These are phyloP conservation scores for Gibbula magus DNA, from an alignment of 2,888 invertebrate genomes.

Conservation along the genomic window DNA sequence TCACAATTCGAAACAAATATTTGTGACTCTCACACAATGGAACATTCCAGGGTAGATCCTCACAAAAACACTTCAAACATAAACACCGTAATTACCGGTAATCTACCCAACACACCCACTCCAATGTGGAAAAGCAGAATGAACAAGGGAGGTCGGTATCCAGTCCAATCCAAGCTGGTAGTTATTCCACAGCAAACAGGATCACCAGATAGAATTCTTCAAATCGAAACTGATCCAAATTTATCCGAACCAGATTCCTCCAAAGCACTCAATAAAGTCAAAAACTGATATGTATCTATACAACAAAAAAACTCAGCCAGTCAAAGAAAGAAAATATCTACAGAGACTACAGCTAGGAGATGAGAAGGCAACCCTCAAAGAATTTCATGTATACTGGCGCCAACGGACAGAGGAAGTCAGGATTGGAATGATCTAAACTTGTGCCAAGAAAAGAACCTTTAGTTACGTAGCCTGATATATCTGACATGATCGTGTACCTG, in stretches of 20 bases:
- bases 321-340: background rate
- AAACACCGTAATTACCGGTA: too few relatives aligned
- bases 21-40: background rate
- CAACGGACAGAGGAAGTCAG: background rate
- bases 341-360: background rate
- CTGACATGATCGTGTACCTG: background rate
- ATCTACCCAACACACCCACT: background rate
- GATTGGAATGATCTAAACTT: background rate
- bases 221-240: background rate
- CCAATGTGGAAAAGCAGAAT: background rate
- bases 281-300: background rate
- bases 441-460: conserved; percentile 10
- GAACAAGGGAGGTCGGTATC: background rate
- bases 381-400: background rate
- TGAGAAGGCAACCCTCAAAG: background rate
- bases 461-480: background rate
- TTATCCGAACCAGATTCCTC: background rate
- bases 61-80: background rate
- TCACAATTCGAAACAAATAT: conserved; percentile 1
- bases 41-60: background rate
- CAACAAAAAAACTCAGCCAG: background rate
- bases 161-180: background rate
- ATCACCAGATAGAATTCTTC: background rate
- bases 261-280: background rate
- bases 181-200: background rate